A percentile compares a stretch with the other conserved stretches of the same genome.
phyloP scores from a whole-genome alignment of 2,888 invertebrate species.

The Himalopsyche tibetana region DNA sequence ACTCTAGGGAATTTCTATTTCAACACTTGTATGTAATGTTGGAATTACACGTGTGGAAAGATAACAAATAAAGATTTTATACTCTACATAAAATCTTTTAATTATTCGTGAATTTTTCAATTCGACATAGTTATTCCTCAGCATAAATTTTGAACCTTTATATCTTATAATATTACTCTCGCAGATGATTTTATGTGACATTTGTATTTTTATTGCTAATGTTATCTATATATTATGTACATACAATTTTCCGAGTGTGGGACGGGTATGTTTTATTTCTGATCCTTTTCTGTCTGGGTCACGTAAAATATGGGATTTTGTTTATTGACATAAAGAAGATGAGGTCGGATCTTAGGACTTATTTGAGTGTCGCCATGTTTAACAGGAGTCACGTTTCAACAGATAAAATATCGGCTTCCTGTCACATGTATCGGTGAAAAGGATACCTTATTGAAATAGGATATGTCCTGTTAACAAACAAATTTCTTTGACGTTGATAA shows the following conservation, averaged over 20 bases:
- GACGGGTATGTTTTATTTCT: slow-evolving; percentile 37
- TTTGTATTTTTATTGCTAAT: slow-evolving; percentile 18
- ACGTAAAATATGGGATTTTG: slow-evolving; percentile 65
- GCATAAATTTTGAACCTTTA: not conserved
- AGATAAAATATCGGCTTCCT: slow-evolving; percentile 58
- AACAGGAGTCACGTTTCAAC: slow-evolving; percentile 38
- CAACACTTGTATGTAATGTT: too few relatives aligned
- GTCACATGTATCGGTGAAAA: slow-evolving; percentile 51
- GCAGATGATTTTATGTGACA: not conserved
- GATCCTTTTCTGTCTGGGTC: slow-evolving; percentile 52
- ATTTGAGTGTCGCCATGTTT: slow-evolving; percentile 49
- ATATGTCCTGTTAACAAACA: slow-evolving; percentile 42
- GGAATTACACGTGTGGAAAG: too few relatives aligned
- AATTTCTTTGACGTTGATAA: slow-evolving; percentile 40
- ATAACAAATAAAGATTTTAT: too few relatives aligned
- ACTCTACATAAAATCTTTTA: too few relatives aligned
- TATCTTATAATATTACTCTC: not conserved
- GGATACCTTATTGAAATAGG: slow-evolving; percentile 57
- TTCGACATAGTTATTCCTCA: too few relatives aligned
- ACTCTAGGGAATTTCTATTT: too few relatives aligned
- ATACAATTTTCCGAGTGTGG: not conserved
- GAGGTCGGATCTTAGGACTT: slow-evolving; percentile 45
- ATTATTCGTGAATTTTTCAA: too few relatives aligned
- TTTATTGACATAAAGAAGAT: slow-evolving; percentile 62
- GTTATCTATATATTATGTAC: slow-evolving; percentile 7